Base-by-base conservation (phyloP, 2,113 vertebrate genomes). In the Pseudolaguvia tuberculata region DNA sequence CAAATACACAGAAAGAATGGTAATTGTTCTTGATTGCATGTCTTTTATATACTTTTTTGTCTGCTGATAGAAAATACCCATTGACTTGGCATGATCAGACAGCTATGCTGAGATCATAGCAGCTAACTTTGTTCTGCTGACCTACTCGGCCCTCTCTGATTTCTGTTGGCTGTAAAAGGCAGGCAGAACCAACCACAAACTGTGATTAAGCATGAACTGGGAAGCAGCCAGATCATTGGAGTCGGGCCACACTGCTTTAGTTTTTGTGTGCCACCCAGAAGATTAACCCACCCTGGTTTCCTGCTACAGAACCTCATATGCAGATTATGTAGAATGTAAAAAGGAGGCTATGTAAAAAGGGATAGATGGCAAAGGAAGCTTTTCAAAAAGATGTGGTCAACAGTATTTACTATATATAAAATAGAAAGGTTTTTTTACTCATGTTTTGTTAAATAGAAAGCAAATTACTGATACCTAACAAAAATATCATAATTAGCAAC, bases 91-190 rank as follows among this genome's bases (percentile, higher is more conserved):
- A 71, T 45, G 65, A 50, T 31, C 14, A 53, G 25, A 73, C 67
- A 61, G 25, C 57, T 42, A 71, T 57, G 62, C 31, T 48, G 21
- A 23, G 58, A 65, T 50, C 52, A 67, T 80, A 75, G 79, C 81
- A 70, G 75, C 78, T 79, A 78, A 80, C 81, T 63, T 76, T 61
- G 58, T 61, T 73, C 69, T 74, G 62, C 68, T 53, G 59, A 76
- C 75, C 75, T 63, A 53, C 67, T 71, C 70, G n/a, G 53, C 90
- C 89, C 89, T 90, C 91, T 90, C 91, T 94, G 94, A 95, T 95
- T 93, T 93, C 93, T 95, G 94, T 93, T 98, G 96, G 96, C 95
- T 96, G 93, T 86, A 88, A 97, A 94, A 91, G 88, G 83, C 85
- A 82, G 90, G 87, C 92, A 90, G 91, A 23, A 70, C 73, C 94